Conservation (phyloP, 2,797 vertebrate species). For the Pterois miles region DNA sequence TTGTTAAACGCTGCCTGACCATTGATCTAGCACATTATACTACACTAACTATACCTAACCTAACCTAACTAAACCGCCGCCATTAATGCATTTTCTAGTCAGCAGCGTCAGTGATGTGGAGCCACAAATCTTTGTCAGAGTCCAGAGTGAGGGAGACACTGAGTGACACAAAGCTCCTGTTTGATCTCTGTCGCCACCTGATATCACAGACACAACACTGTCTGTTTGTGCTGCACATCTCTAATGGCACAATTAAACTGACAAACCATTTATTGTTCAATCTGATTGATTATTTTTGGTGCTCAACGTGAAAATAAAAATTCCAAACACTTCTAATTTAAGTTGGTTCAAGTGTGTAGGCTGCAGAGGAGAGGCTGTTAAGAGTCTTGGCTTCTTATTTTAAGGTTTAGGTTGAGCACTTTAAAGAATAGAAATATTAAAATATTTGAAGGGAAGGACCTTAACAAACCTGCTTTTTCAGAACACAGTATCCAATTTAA, state of each 20-base stretch:
- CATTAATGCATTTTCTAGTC: no score
- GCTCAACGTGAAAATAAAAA: background rate
- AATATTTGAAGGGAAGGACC: background rate
- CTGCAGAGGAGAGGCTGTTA: background rate
- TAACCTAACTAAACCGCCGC: no score
- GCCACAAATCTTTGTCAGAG: slow-evolving; percentile 38
- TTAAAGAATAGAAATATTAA: background rate
- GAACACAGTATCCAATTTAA: background rate
- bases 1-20: no score
- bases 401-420: no score
- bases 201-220: slow-evolving; percentile 34
- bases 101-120: slow-evolving; percentile 15
- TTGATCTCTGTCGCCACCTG: slow-evolving; percentile 28
- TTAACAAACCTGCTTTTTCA: background rate
- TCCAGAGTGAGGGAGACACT: background rate
- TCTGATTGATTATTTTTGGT: background rate
- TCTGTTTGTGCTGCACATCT: slow-evolving; percentile 1
- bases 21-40: no score
- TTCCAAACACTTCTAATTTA: background rate
- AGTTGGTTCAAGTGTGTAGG: background rate
- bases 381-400: background rate
- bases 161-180: slow-evolving; percentile 33
- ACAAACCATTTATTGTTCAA: accelerated
- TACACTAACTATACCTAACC: no score
- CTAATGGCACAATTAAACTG: background rate